Evolutionary conservation across 2,888 invertebrate genomes (phyloP), one percentile per base, ranked within the genome.

Genomic region (Cheilosia impressa): DNA sequence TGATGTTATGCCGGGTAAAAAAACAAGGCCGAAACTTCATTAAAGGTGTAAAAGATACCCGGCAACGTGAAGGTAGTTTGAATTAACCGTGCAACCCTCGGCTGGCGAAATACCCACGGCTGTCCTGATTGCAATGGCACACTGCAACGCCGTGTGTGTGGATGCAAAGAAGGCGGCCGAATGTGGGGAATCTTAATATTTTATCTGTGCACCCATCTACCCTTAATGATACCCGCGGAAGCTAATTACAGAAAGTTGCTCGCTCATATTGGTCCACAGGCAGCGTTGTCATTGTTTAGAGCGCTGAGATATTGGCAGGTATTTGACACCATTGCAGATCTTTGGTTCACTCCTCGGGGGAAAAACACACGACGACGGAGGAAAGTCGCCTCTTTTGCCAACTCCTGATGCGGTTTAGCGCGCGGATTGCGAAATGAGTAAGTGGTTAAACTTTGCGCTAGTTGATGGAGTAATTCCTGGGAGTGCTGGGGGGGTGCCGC

Each of bases 31-130:
- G 24, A 58, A 76, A 80, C 84, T 80, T 84, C 71, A 84, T 84
- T 84, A 84, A 60, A 75, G 80, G 75, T 71, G 80, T 76, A 76
- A 79, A 80, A 80, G 80, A 80, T 71, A 47, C 69, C 41, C 34
- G 47, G 27, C 69, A 71, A 75, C 69, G 71, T 80, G 55, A 55
- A 80, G 63, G 69, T 62, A 76, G 76, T 84, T 75, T 80, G 84
- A 84, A 84, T 84, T 80, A 69, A 69, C 57, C 62, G 68, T 41
- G 79, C 66, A 53, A 52, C 62, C 63, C 38, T 50, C 27, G 47
- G 43, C 71, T 57, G n/a, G 27, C 53, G n/a, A 47, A 27, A 47
- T 78, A 57, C 53, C n/a, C 6, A 57, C 50, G 22, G 41, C 22
- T 50, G 22, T 66, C 31, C 52, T 24, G 47, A 52, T 58, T 75